Evolutionary conservation across 2,113 vertebrate genomes (phyloP).

Genomic region (Heterochromis multidens): DNA sequence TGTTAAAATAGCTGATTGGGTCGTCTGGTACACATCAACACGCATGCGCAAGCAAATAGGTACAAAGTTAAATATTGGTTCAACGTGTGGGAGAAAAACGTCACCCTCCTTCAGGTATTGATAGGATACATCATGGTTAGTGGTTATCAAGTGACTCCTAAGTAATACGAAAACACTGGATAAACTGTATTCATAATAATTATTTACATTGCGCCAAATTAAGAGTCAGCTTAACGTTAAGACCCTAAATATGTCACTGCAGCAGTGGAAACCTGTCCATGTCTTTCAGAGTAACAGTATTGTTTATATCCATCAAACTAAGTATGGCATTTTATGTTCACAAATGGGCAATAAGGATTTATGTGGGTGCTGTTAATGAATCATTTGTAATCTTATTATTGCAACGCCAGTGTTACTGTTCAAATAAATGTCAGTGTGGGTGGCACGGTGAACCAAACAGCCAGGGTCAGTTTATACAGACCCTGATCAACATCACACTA

Average conservation of each 20-base stretch:
- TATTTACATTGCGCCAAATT: neutral
- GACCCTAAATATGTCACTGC: neutral
- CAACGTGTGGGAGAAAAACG: neutral
- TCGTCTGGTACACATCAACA: neutral
- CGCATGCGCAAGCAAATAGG: conserved; percentile 40
- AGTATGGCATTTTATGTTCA: neutral
- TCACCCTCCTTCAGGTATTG: neutral
- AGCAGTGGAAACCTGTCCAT: neutral
- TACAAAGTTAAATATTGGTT: neutral
- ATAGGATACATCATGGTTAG: neutral
- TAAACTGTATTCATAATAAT: neutral
- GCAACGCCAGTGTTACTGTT: neutral
- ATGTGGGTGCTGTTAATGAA: neutral
- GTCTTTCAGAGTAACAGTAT: too few relatives aligned
- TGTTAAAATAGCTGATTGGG: conserved; percentile 79
- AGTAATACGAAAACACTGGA: neutral
- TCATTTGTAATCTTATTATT: neutral
- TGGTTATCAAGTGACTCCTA: neutral
- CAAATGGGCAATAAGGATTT: neutral
- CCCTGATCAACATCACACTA: neutral
- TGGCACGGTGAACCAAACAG: neutral
- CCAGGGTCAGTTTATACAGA: neutral
- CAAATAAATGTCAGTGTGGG: accelerated
- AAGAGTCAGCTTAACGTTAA: neutral
- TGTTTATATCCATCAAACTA: neutral